A percentile compares a stretch with the other conserved stretches of the same genome.
Conservation (phyloP, 2,888 invertebrate species). For the Allophyes oxyacanthae region DNA sequence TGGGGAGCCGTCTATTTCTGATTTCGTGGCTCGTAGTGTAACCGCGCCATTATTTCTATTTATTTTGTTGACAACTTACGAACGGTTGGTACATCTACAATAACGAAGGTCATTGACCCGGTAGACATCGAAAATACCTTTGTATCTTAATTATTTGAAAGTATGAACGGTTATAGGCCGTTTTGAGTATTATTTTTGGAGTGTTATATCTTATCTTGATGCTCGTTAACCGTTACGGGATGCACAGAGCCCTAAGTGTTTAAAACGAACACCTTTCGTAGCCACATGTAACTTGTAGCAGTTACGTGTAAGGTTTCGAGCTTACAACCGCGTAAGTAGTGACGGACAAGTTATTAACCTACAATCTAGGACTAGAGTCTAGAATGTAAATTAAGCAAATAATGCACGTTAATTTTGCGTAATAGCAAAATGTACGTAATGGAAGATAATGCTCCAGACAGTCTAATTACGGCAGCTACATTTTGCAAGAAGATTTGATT, state of each 20-base stretch:
- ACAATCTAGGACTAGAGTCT: background rate
- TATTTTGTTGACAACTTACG: slow-evolving; percentile 76
- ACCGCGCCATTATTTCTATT: slow-evolving; percentile 80
- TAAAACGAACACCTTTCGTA: slow-evolving; percentile 8
- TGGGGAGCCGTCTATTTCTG: slow-evolving; percentile 85
- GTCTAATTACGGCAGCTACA: too few relatives aligned
- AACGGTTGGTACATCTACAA: slow-evolving; percentile 58
- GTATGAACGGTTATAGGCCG: slow-evolving; percentile 30
- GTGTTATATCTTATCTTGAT: slow-evolving; percentile 39
- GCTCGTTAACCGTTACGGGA: slow-evolving; percentile 25
- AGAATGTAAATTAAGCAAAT: background rate
- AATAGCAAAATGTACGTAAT: too few relatives aligned
- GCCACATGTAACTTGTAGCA: slow-evolving; percentile 3
- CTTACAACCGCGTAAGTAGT: slow-evolving; percentile 15
- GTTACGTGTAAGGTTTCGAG: slow-evolving; percentile 35
- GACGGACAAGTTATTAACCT: slow-evolving; percentile 10
- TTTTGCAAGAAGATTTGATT: background rate
- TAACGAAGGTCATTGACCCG: slow-evolving; percentile 46
- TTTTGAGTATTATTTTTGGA: slow-evolving; percentile 34
- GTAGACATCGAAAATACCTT: slow-evolving; percentile 46
- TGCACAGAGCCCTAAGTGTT: slow-evolving; percentile 6
- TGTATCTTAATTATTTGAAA: slow-evolving; percentile 49
- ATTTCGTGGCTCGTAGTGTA: slow-evolving; percentile 64
- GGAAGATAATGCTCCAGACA: too few relatives aligned
- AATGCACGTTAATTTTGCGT: slow-evolving; percentile 1